These are phyloP conservation scores for Netelia virgata DNA, from an alignment of 2,888 invertebrate species.

Conservation along the genomic window DNA sequence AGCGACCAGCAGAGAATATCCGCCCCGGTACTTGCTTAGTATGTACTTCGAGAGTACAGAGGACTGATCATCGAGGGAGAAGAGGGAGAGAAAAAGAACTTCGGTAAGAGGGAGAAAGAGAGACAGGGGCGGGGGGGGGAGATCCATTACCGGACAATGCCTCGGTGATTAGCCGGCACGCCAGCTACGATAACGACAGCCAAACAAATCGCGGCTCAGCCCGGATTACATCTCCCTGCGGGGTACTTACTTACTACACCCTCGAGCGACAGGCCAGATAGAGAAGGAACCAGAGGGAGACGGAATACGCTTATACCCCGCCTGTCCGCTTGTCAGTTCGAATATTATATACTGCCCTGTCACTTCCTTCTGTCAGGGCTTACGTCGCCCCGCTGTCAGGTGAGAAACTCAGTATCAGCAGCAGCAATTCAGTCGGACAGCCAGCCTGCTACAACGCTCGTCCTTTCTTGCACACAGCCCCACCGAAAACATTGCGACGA, in stretches of 20 bases:
- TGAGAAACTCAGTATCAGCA: slow-evolving; percentile 67
- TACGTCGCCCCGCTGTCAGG: slow-evolving; percentile 77
- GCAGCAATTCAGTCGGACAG: slow-evolving; percentile 41
- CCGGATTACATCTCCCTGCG: slow-evolving; percentile 79
- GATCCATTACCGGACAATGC: slow-evolving; percentile 82
- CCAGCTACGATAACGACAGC: slow-evolving; percentile 79
- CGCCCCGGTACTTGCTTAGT: not conserved
- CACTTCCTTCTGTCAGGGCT: slow-evolving; percentile 75
- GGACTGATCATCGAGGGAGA: slow-evolving; percentile 24
- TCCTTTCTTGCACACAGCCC: not conserved
- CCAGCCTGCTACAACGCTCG: not conserved
- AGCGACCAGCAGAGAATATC: not conserved
- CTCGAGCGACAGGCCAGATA: slow-evolving; percentile 55
- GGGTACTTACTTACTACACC: slow-evolving; percentile 69
- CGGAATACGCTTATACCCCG: slow-evolving; percentile 52
- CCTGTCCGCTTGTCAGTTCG: slow-evolving; percentile 67
- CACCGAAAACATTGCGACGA: not conserved
- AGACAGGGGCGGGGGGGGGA: slow-evolving; percentile 67
- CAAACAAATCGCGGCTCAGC: slow-evolving; percentile 82
- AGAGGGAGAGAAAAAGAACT: slow-evolving; percentile 15
- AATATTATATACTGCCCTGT: slow-evolving; percentile 78
- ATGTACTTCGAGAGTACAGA: slow-evolving; percentile 55
- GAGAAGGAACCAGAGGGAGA: slow-evolving; percentile 22
- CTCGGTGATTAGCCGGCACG: slow-evolving; percentile 79
- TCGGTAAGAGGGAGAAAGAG: slow-evolving; percentile 14